Base-by-base conservation (phyloP, 2,888 invertebrate species). In the Carabus problematicus region DNA sequence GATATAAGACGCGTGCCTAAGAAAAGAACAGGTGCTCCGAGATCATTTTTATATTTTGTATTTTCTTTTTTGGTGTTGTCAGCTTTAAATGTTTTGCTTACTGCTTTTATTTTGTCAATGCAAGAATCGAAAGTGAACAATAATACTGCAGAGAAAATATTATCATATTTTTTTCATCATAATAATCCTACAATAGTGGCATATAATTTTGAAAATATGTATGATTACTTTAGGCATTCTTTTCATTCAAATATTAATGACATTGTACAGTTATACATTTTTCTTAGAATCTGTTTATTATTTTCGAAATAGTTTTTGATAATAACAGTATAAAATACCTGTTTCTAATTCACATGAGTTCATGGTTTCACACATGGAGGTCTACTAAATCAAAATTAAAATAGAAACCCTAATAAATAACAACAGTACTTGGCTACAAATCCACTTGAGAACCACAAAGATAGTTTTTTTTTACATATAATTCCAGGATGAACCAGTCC, bases 1-100 rank as follows among this genome's bases (percentile, higher is more conserved):
- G 59, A 7, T 41, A 41, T 8, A 59, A 59, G 59, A 66, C 66
- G 59, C 66, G 66, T 66, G 66, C 59, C 66, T 47, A 61, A 61
- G 61, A 61, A n/a, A 56, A 56, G 40, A 52, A 19, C 52, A 52
- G 52, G 52, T 52, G 52, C n/a, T n/a, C n/a, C 8, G 49, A 49
- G 12, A 16, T 49, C 7, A 49, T 4, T 52, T 52, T 14, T 52
- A 18, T 52, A 14, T 52, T 52, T 52, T 52, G 52, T 52, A n/a
- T n/a, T n/a, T 52, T 52, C 9, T 14, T 52, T 52, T 52, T 19
- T 14, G 52, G 9, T 19, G 9, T 14, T 52, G 18, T 14, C 29
- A 29, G 7, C 45, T 14, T 4, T 3, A 45, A 12, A 12, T 45
- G 7, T 52, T 52, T 14, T 52, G 19, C 19, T 12, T 14, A 9